Conservation (phyloP, 53 echinoderm and acorn worm genomes). For the Temnopleurus reevesii region DNA sequence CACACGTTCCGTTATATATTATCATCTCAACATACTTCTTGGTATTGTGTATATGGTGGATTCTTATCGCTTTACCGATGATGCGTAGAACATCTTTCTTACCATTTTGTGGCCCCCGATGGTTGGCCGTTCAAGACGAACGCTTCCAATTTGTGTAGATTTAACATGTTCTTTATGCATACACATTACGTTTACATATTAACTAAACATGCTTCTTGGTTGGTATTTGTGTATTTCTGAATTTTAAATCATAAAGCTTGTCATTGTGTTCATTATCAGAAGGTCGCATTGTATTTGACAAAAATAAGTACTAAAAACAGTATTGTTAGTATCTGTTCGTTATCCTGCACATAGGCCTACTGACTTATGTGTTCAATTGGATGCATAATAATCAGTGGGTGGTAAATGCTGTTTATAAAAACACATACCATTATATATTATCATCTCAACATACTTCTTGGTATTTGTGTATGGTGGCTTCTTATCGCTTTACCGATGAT, state of each 20-base stretch:
- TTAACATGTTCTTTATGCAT: neutral
- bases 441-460: neutral
- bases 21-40: neutral
- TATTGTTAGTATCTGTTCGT: no score
- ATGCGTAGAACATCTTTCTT: constrained; percentile 24
- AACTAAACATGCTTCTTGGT: no score
- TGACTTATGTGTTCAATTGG: neutral
- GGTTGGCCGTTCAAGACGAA: constrained; percentile 4
- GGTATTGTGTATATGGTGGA: neutral
- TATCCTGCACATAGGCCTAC: no score
- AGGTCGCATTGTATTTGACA: no score
- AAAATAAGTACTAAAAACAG: no score
- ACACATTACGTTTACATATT: neutral
- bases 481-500: neutral
- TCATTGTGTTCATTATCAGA: no score
- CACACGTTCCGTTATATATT: neutral
- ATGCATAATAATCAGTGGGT: neutral
- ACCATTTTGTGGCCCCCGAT: neutral
- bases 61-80: constrained; percentile 12
- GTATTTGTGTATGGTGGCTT: neutral
- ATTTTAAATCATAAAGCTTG: no score
- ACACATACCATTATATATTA: neutral
- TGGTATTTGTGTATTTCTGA: no score
- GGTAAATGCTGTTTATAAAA: neutral
- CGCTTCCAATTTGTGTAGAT: neutral